Conservation (phyloP, 1,140 invertebrate genomes). For the Cherax destructor region DNA sequence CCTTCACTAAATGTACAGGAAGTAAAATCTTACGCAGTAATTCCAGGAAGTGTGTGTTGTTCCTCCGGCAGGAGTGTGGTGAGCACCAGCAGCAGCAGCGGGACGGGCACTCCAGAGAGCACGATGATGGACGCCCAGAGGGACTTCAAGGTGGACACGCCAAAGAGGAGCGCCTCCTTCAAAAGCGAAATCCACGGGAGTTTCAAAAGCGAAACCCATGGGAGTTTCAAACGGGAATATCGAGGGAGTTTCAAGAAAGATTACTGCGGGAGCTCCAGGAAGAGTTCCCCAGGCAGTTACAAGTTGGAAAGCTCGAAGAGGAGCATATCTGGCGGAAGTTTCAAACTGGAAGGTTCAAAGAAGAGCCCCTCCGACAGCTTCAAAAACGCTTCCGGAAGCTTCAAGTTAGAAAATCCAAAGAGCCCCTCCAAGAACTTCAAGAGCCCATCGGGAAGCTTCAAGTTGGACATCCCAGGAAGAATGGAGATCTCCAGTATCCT, state of each 20-base stretch:
- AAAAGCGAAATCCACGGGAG: not conserved
- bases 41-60: not conserved
- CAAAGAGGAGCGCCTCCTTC: constrained; percentile 14
- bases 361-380: constrained; percentile 5
- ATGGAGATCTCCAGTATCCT: not conserved
- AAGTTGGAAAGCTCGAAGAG: constrained; percentile 19
- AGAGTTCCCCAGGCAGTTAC: constrained; percentile 6
- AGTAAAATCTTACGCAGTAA: not conserved
- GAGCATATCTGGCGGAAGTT: constrained; percentile 27
- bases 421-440: constrained; percentile 42
- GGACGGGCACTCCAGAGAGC: constrained; percentile 26
- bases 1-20: not conserved
- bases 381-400: constrained; percentile 13
- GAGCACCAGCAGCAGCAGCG: constrained; percentile 41
- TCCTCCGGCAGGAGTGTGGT: constrained; percentile 29
- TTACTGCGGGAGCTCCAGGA: constrained; percentile 4
- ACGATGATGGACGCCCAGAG: not conserved
- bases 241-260: not conserved
- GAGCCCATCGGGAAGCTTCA: constrained; percentile 3
- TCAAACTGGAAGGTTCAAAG: constrained; percentile 7
- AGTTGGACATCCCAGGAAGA: constrained; percentile 16
- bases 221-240: constrained; percentile 11
- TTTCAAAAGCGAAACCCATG: not conserved
- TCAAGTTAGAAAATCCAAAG: constrained; percentile 18
- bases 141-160: constrained; percentile 19